Conservation (phyloP, 1,140 invertebrate genomes). For the Drusus annulatus region DNA sequence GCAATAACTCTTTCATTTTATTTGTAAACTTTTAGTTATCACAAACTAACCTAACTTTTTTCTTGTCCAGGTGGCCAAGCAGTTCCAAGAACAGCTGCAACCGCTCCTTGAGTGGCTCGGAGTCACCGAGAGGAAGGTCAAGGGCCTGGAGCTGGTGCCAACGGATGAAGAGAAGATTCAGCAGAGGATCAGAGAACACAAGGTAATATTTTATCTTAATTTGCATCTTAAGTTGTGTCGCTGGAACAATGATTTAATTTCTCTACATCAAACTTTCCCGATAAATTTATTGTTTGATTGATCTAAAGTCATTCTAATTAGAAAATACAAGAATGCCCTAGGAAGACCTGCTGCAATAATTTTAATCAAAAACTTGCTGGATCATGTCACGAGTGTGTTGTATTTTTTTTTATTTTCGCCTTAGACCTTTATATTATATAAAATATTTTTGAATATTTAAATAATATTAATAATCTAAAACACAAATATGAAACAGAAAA, state of each 20-base stretch:
- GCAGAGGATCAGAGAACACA: conserved; percentile 88
- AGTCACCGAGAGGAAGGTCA: conserved; percentile 87
- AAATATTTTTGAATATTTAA: too few species aligned
- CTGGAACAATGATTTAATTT: background rate
- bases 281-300: too few species aligned
- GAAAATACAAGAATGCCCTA: too few species aligned
- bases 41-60: background rate
- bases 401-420: background rate
- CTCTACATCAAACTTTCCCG: conserved; percentile 34
- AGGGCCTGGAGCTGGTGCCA: conserved; percentile 90
- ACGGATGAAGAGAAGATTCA: conserved; percentile 96
- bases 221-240: background rate
- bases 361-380: too few species aligned
- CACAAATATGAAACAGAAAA: too few species aligned
- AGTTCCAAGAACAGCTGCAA: conserved; percentile 91
- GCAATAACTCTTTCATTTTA: too few species aligned
- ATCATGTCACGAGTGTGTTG: too few species aligned
- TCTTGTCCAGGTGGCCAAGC: conserved; percentile 80
- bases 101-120: conserved; percentile 95
- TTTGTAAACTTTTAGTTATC: too few species aligned
- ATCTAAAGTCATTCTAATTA: too few species aligned
- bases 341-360: too few species aligned
- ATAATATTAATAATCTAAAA: too few species aligned
- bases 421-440: background rate
- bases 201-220: conserved; percentile 62